These are phyloP conservation scores for Ichneumon xanthorius DNA, from an alignment of 2,888 invertebrate species.

Conservation along the genomic window DNA sequence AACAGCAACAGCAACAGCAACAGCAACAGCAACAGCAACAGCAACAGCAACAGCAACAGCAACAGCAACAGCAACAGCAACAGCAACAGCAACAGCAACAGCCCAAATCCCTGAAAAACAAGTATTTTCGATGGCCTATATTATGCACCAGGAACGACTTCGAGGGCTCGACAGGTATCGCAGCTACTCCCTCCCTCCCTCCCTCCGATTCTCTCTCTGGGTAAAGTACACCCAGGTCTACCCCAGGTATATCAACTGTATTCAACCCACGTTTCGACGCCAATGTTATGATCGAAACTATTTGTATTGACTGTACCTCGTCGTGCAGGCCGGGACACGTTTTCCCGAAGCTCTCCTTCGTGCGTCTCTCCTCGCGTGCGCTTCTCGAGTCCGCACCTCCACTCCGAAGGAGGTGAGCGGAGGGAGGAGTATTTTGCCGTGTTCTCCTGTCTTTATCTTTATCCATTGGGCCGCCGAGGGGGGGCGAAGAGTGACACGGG, in stretches of 20 bases:
- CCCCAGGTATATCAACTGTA: conserved; percentile 37
- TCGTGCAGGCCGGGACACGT: conserved; percentile 83
- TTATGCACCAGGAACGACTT: conserved; percentile 53
- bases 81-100: not conserved
- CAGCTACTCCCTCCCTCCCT: conserved; percentile 32
- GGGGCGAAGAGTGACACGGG: conserved; percentile 35
- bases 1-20: too few relatives aligned
- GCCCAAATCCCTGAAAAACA: not conserved
- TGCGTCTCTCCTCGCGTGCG: conserved; percentile 54
- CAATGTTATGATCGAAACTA: conserved; percentile 82
- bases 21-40: too few relatives aligned
- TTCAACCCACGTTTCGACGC: conserved; percentile 56
- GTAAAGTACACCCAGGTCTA: conserved; percentile 67
- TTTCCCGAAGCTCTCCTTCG: conserved; percentile 77
- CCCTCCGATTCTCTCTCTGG: conserved; percentile 15
- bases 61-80: too few relatives aligned
- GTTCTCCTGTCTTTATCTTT: conserved; percentile 66
- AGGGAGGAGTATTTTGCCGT: conserved; percentile 59
- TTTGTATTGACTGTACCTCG: conserved; percentile 80
- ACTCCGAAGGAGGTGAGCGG: not conserved
- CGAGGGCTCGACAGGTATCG: conserved; percentile 56
- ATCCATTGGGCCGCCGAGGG: conserved; percentile 38
- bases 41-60: too few relatives aligned
- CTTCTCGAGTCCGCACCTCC: conserved; percentile 24
- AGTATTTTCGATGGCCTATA: conserved; percentile 15